Base-by-base conservation (phyloP, 2,888 invertebrate species). In the Gonocerus acuteangulatus region DNA sequence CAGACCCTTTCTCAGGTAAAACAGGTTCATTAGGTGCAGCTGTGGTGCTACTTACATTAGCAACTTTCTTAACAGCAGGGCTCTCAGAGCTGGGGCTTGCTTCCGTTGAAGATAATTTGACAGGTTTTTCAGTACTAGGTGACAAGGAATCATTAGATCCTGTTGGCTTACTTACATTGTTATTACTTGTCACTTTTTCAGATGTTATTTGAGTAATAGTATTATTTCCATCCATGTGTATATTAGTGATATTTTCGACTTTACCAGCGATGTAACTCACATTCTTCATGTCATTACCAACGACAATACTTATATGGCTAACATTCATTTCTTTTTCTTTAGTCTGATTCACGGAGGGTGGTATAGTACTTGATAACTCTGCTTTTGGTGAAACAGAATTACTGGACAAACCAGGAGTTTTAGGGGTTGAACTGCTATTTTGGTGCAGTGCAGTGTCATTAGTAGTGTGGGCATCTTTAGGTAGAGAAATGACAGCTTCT, bases 1-100 rank as follows among this genome's bases (percentile, higher is more conserved):
- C 93, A 1, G 93, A 87, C 68, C 88, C 91, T 72, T 89, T 89
- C 68, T 87, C 89, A 0, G 95, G 95, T 44, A 95, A 74, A 6
- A 89, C 86, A 6, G 88, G 85, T 71, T 89, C 89, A 0, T 84
- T 83, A 7, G 70, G 67, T 0, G 84, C 83, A 36, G 80, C 79
- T 9, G 67, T 51, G 6, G 59, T 59, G 13, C 51, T 54, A 15
- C 39, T 39, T 6, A 39, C 39, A 39, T 39, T 39, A 4, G 23
- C 54, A 52, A 42, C 52, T 2, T 15, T 21, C 19, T 57, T 57
- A n/a, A 42, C 15, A 2, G 45, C 16, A 4, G 47, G 21, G 7
- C 23, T 44, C 19, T 36, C 27, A 3, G 27, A 39, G 21, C n/a
- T 36, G 18, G 42, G 27, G 22, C 27, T 23, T 39, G 21, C 16